Conservation (phyloP, 2,888 invertebrate genomes). For the Agrenia bidenticulata region DNA sequence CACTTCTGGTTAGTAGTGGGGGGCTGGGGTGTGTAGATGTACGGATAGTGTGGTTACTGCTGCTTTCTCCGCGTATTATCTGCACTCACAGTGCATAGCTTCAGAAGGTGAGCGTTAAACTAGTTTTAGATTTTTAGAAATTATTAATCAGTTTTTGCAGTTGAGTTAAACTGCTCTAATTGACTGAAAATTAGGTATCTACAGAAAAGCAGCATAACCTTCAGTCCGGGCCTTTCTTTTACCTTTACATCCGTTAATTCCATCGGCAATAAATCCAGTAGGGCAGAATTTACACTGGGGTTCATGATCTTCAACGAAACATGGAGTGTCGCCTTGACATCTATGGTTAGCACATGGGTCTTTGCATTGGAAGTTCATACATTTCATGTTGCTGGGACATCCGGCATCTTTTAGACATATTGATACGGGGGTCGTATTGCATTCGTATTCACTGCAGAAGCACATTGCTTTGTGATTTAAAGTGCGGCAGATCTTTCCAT, state of each 20-base stretch:
- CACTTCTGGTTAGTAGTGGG: too few species aligned
- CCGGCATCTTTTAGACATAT: constrained; percentile 88
- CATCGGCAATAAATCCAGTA: constrained; percentile 86
- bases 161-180: constrained; percentile 4
- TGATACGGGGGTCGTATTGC: constrained; percentile 71
- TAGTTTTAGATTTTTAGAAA: too few species aligned
- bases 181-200: constrained; percentile 4
- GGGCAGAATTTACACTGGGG: constrained; percentile 95
- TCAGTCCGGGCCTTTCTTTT: constrained; percentile 57
- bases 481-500: constrained; percentile 83
- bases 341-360: constrained; percentile 84
- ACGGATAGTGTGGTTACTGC: too few species aligned
- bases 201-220: constrained; percentile 1
- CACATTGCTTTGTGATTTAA: constrained; percentile 83
- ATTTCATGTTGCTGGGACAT: constrained; percentile 80
- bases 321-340: constrained; percentile 81
- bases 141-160: too few species aligned
- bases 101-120: too few species aligned
- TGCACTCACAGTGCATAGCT: too few species aligned
- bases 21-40: too few species aligned
- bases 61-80: too few species aligned
- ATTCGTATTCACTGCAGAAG: constrained; percentile 77
- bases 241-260: constrained; percentile 95
- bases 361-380: constrained; percentile 84
- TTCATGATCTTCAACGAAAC: constrained; percentile 91